Percentiles rank a stretch among this genome's conserved stretches.
phyloP scores from a whole-genome alignment of 1,140 invertebrate genomes.

The Pachyrhynchus sulphureomaculatus region DNA sequence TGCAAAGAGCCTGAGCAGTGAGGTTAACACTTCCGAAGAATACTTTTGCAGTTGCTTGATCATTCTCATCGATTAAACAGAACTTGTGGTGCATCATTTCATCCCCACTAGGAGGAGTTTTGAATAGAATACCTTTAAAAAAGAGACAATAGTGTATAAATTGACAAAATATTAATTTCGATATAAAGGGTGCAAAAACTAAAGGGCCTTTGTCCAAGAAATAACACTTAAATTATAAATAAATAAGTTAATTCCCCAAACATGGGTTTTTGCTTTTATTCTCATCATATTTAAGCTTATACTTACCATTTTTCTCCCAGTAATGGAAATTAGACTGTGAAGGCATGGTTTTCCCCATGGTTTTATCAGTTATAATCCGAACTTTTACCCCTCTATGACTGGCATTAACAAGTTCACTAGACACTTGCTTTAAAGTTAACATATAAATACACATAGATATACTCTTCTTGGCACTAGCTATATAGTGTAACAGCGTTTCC shows the following conservation, averaged over 20 bases:
- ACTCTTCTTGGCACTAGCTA: slow-evolving; percentile 36
- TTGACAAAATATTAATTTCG: slow-evolving; percentile 5
- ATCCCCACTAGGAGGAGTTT: slow-evolving; percentile 23
- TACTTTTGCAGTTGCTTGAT: slow-evolving; percentile 31
- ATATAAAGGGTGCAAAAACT: no score
- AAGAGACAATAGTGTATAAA: background rate
- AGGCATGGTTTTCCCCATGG: slow-evolving; percentile 20
- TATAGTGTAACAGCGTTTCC: slow-evolving; percentile 28
- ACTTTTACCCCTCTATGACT: slow-evolving; percentile 36
- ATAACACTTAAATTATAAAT: no score
- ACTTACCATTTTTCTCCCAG: slow-evolving; percentile 29
- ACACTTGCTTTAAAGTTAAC: slow-evolving; percentile 34
- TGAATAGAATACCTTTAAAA: slow-evolving; percentile 32
- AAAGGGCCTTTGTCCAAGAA: no score
- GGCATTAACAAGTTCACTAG: slow-evolving; percentile 32
- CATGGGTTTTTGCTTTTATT: no score
- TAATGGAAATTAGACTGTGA: slow-evolving; percentile 18
- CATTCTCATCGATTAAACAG: slow-evolving; percentile 42
- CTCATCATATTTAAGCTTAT: no score
- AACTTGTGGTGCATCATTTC: slow-evolving; percentile 45
- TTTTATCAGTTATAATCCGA: slow-evolving; percentile 37
- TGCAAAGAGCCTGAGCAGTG: slow-evolving; percentile 38
- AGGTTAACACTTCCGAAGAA: slow-evolving; percentile 43
- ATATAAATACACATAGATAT: slow-evolving; percentile 40
- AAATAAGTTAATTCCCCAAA: no score